Base-by-base conservation (phyloP, 2,113 vertebrate species). In the Hirundichthys speculiger region DNA sequence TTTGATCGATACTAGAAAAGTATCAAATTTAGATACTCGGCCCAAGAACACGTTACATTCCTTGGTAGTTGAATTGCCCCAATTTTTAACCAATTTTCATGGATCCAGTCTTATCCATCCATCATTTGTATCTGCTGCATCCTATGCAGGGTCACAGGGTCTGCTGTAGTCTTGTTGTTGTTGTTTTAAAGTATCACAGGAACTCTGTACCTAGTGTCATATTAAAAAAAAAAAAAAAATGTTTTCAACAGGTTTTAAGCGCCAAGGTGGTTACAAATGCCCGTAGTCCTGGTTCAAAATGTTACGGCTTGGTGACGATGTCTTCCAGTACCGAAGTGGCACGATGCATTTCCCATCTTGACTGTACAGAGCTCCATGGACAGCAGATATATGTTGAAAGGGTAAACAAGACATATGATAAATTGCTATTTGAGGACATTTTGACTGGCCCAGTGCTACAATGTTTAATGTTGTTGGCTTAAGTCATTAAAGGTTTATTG, bases 181-280 rank as follows among this genome's bases (percentile, higher is more conserved):
- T 34, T 14, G 7, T 13, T 1, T n/a, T 1, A 47, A 54, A 47
- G 15, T 16, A 5, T 41, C 14, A 0, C 5, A 1, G 12, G 8
- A 24, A 45, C 24, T 40, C 42, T 30, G 22, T 48, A 4, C 12
- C 39, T 5, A 2, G 4, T 18, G 13, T 50, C 0, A 2, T 24
- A n/a, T n/a, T n/a, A n/a, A n/a, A n/a, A n/a, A n/a, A n/a, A n/a
- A n/a, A n/a, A n/a, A 51, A 22, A 45, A 64, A 63, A 51, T 22
- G 0, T 48, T 71, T 7, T 2, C 25, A 25, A 11, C 67, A 99
- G 98, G 98, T 99, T 61, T 91, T 96, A 67, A 98, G 95, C 77
- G 98, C 98, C 67, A 99, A 99, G 75, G 97, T 99, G 62, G 96
- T 99, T 49, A 99, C 98, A 67, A 98, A 97, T 60, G 98, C 96